These are phyloP conservation scores for Parus major DNA, from an alignment of 2,113 vertebrate species.

Conservation along the genomic window DNA sequence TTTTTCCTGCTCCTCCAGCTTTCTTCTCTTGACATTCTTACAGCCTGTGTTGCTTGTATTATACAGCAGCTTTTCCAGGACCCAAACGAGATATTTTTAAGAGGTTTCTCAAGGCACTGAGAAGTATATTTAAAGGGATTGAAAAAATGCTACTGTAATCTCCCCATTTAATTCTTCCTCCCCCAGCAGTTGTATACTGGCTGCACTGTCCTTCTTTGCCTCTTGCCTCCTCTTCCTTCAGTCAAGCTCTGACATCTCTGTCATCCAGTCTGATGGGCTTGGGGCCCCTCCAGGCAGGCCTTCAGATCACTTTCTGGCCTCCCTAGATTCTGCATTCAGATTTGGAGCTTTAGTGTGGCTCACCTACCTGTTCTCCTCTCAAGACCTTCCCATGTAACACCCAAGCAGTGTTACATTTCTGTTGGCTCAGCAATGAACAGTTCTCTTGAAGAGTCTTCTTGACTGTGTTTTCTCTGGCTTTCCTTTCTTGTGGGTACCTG, in stretches of 20 bases:
- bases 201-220: not conserved
- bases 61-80: not conserved
- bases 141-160: not conserved
- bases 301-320: not conserved
- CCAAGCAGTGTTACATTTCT: not conserved
- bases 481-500: not conserved
- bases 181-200: not conserved
- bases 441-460: not conserved
- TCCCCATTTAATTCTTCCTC: not conserved
- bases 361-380: not conserved
- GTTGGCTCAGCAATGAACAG: not conserved
- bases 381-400: not conserved
- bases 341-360: not conserved
- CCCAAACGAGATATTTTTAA: not conserved
- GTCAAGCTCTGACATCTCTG: not conserved
- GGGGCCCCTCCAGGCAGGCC: not conserved
- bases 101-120: not conserved
- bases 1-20: not conserved
- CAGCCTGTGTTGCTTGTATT: not conserved
- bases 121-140: not conserved
- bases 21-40: not conserved
- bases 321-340: not conserved
- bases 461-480: not conserved
- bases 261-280: not conserved
- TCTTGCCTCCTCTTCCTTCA: not conserved